A percentile compares a stretch with the other conserved stretches of the same genome.
Evolutionary conservation across 2,797 vertebrate species (phyloP).

Genomic region (Enteromius paludinosus): DNA sequence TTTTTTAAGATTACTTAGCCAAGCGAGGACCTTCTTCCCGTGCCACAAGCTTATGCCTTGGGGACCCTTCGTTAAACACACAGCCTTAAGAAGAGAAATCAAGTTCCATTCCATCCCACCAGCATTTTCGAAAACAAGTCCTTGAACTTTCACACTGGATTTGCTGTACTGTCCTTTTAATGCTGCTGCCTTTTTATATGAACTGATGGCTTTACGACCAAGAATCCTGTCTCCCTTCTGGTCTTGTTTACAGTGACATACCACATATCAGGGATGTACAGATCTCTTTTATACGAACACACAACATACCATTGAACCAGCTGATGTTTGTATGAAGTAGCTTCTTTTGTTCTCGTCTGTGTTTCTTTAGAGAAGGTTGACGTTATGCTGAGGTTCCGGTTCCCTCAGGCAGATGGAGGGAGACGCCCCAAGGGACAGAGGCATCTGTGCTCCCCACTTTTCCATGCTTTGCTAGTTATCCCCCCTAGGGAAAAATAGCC

Average conservation of each 20-base stretch:
- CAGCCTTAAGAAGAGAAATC: conserved; percentile 54
- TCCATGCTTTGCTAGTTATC: conserved; percentile 49
- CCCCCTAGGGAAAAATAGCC: conserved; percentile 24
- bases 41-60: background rate
- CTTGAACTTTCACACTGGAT: conserved; percentile 62
- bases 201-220: conserved; percentile 59
- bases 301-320: conserved; percentile 55
- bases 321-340: conserved; percentile 60
- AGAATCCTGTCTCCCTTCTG: conserved; percentile 53
- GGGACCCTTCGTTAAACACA: conserved; percentile 11
- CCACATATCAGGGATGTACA: conserved; percentile 60
- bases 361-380: conserved; percentile 37
- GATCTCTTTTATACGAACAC: conserved; percentile 49
- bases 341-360: conserved; percentile 29
- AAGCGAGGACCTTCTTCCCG: conserved; percentile 11
- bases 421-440: conserved; percentile 44
- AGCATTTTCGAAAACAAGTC: conserved; percentile 40
- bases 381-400: conserved; percentile 21
- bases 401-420: conserved; percentile 55
- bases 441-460: conserved; percentile 57
- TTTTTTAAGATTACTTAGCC: conserved; percentile 41
- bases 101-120: conserved; percentile 32
- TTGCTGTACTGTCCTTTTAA: conserved; percentile 55
- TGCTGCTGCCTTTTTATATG: conserved; percentile 62
- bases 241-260: conserved; percentile 56